Evolutionary conservation across 2,113 vertebrate species (phyloP), one percentile per base, ranked within the genome.

Genomic region (Actenoides hombroni): DNA sequence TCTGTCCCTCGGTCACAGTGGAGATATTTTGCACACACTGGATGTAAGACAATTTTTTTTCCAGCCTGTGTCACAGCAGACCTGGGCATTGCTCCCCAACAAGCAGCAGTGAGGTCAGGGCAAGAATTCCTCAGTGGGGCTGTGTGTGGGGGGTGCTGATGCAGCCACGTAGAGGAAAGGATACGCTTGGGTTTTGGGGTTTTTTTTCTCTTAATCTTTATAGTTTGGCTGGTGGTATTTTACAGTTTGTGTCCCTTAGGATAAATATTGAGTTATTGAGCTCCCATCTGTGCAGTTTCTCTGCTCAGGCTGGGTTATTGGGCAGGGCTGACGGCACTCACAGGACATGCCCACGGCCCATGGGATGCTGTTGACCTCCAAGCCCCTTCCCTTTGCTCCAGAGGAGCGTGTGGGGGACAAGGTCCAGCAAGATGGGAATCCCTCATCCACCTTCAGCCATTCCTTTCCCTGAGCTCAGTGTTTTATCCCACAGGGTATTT

Each of bases 381-480:
- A 17, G 26, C 42, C 89, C 68, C 59, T 42, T 42, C 9, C 79
- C 63, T 17, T 6, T 3, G 0, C n/a, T 29, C 2, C 0, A 0
- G 10, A 46, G 39, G 18, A 29, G 10, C 1, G 1, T 0, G 11
- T 8, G 8, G 23, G 40, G 13, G 20, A 31, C 0, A 5, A 54
- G 54, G 31, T 28, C 44, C 18, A 18, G 11, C 1, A 4, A 0
- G 0, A n/a, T 0, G 10, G 56, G n/a, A 13, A 49, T 3, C 21
- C 49, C 29, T 46, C 59, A 3, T 2, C 57, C 51, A 19, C 1
- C 0, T 24, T 2, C 1, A 0, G 39, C 31, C 26, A 0, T 3
- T 20, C n/a, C 79, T n/a, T 3, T 14, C 48, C 24, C 80, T n/a
- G 49, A 39, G 74, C 61, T 18, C 23, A 0, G 10, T 5, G 6